Evolutionary conservation across 2,888 invertebrate genomes (phyloP), one percentile per base, ranked within the genome.

Genomic region (Spatulosminthurus flaviceps): DNA sequence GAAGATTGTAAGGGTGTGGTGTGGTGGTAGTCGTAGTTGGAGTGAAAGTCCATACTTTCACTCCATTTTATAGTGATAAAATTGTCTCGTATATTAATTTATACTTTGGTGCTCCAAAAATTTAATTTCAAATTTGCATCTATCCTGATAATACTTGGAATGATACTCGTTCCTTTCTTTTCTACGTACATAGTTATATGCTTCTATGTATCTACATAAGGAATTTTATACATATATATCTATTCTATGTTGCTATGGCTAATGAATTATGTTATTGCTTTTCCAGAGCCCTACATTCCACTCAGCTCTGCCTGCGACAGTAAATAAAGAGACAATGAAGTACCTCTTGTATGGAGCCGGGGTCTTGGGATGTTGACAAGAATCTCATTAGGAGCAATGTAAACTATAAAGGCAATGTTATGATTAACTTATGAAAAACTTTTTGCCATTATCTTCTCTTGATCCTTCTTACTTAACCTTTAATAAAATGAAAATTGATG

Each of bases 221-320:
- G n/a, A n/a, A n/a, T n/a, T n/a, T n/a, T n/a, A n/a, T n/a, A n/a
- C n/a, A n/a, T n/a, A n/a, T n/a, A n/a, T n/a, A n/a, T n/a, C n/a
- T n/a, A n/a, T n/a, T n/a, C n/a, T n/a, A n/a, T n/a, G n/a, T n/a
- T n/a, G n/a, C n/a, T n/a, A 51, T 4, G 16, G n/a, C 16, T 13
- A 51, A 51, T 51, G 51, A 51, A 51, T 51, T 51, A 11, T 51
- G 19, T 2, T 60, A 71, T 79, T 72, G 41, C 77, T 71, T 74
- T n/a, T 74, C 51, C 77, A 76, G 67, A 51, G 24, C 19, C 69
- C 21, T 61, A 21, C 29, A 28, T 41, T 24, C 75, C 26, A 13
- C 67, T 60, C 9, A 24, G 43, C 29, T 28, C 66, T 34, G 42
- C 21, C 26, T 75, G 42, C 24, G 75, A 67, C 66, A 34, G 41